A percentile compares a stretch with the other conserved stretches of the same genome.
Evolutionary conservation across 2,797 vertebrate species (phyloP).

Genomic region (Salmo trutta): DNA sequence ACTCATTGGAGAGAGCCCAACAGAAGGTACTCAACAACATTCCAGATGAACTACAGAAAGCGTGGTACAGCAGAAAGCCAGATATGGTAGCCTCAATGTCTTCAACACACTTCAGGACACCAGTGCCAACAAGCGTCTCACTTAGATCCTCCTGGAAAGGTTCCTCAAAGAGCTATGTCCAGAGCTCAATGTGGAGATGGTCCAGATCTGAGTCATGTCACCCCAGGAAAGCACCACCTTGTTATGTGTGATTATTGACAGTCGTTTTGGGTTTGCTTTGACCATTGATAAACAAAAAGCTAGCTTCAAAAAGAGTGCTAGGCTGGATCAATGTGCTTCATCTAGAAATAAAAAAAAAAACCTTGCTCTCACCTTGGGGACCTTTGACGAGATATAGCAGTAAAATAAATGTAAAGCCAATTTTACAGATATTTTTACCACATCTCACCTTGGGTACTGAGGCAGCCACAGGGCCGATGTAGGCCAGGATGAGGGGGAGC

Average conservation of each 20-base stretch:
- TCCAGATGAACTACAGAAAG: slow-evolving; percentile 91
- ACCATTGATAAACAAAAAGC: too few species aligned
- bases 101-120: slow-evolving; percentile 94
- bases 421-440: background rate
- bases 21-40: slow-evolving; percentile 94
- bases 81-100: slow-evolving; percentile 76
- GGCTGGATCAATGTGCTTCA: too few species aligned
- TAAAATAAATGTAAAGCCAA: background rate
- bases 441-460: slow-evolving; percentile 91
- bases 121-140: slow-evolving; percentile 31
- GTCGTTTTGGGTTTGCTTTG: background rate
- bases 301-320: too few species aligned
- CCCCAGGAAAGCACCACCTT: background rate
- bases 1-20: slow-evolving; percentile 92
- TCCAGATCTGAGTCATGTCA: background rate
- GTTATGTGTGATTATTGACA: background rate
- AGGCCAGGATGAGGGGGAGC: slow-evolving; percentile 96
- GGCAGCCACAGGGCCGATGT: slow-evolving; percentile 96
- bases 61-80: slow-evolving; percentile 95
- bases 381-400: background rate
- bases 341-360: background rate
- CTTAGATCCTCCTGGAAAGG: too few species aligned
- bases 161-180: background rate
- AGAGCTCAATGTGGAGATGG: background rate
- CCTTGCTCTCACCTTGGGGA: background rate